These are phyloP conservation scores for Atta cephalotes DNA, from an alignment of 1,140 invertebrate genomes.

Conservation along the genomic window DNA sequence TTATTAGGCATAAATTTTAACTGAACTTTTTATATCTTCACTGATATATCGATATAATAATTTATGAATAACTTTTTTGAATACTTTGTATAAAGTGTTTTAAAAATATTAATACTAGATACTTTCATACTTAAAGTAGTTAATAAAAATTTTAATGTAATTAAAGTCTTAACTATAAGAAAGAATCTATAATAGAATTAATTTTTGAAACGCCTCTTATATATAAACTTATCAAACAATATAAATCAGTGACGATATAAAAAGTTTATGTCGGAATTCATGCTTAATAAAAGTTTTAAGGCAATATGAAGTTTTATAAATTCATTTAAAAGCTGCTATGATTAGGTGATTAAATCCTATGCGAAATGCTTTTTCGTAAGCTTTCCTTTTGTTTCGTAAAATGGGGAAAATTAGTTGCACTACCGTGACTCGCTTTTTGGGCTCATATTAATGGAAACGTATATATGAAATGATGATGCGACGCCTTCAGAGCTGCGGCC, in stretches of 20 bases:
- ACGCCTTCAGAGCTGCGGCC: background rate
- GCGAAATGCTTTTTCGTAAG: constrained; percentile 20
- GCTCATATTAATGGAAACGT: constrained; percentile 15
- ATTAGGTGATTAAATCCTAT: constrained; percentile 2
- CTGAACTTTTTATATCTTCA: too few species aligned
- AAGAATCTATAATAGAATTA: too few species aligned
- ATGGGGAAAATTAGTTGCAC: constrained; percentile 40
- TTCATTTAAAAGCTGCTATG: background rate
- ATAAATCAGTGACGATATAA: background rate
- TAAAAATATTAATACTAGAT: too few species aligned
- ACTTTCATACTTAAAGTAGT: too few species aligned
- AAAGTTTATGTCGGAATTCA: background rate
- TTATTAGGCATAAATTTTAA: too few species aligned
- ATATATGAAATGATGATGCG: constrained; percentile 1
- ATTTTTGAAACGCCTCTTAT: background rate
- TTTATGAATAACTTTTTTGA: too few species aligned
- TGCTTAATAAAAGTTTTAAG: constrained; percentile 1
- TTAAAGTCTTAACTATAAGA: too few species aligned
- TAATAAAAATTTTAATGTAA: too few species aligned
- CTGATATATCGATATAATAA: too few species aligned
- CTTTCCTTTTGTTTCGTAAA: constrained; percentile 18
- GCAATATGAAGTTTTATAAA: background rate
- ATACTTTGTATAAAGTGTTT: too few species aligned
- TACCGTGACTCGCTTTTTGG: background rate
- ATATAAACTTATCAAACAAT: background rate